Evolutionary conservation across 2,888 invertebrate genomes (phyloP), one percentile per base, ranked within the genome.

Genomic region (Emmelina monodactyla): DNA sequence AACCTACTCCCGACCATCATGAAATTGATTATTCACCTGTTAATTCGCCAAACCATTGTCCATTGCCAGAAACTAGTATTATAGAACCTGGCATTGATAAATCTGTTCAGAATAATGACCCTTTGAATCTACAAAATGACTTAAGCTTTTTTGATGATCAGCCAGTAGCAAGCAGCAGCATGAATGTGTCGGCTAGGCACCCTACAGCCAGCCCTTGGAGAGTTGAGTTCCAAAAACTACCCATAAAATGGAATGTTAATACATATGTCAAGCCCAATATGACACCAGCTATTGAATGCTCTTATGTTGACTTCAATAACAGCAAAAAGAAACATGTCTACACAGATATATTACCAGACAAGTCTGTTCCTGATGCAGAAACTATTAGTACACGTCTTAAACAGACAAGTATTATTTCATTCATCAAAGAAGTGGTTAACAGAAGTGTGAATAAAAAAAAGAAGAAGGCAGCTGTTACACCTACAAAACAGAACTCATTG

Each of bases 271-370:
- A 81, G 45, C 43, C 80, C 6, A 72, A 80, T 38, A 78, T 81
- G 81, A 81, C 81, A 29, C 81, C 81, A 28, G 75, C 81, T 9
- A 62, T 76, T 12, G 80, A 80, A 40, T 60, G 67, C 36, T 79
- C 79, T 3, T 79, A 71, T 36, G 59, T 76, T 1, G 65, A 66
- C 38, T 50, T 60, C 9, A 19, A 19, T 9, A 29, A 29, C 30
- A 47, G 42, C 11, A 70, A 58, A 40, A 75, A 66, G 48, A 75
- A 70, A 52, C 75, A 78, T 69, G 70, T 79, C 1, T 79, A 76
- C 40, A 76, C 76, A 10, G 66, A 73, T 37, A 50, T 79, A 37
- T 42, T 69, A 4, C 44, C 55, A 12, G 54, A 63, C 34, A 37
- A 42, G 10, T 47, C 56, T 55, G 62, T 66, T 6, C 32, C 47